A percentile compares a stretch with the other conserved stretches of the same genome.
These are phyloP conservation scores for Chaetura pelagica DNA, from an alignment of 2,113 vertebrate genomes.

Conservation along the genomic window DNA sequence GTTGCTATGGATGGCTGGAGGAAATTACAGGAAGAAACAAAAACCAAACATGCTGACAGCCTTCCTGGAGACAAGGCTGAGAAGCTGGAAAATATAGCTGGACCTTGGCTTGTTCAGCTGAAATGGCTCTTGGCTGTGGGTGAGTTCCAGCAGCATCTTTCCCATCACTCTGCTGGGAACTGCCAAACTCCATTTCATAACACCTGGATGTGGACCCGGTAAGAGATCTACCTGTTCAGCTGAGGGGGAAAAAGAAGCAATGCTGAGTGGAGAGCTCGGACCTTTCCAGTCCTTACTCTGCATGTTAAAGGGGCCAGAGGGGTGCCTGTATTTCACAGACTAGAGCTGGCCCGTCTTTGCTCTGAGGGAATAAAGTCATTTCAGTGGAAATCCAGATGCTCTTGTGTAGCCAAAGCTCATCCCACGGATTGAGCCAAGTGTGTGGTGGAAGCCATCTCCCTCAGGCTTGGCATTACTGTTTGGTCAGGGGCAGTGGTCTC, in stretches of 20 bases:
- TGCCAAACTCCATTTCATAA: not conserved
- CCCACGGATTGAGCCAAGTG: not conserved
- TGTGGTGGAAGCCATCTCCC: not conserved
- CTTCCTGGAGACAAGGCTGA: slow-evolving; percentile 71
- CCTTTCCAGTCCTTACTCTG: not conserved
- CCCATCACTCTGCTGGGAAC: not conserved
- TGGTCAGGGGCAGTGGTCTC: rapidly evolving
- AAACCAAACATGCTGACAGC: not conserved
- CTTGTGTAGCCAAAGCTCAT: not conserved
- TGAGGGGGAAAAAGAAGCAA: not conserved
- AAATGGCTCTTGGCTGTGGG: not conserved
- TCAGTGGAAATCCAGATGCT: not conserved
- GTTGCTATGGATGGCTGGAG: slow-evolving; percentile 40
- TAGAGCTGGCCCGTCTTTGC: rapidly evolving
- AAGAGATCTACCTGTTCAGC: not conserved
- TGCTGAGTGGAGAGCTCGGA: not conserved
- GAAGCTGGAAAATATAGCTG: slow-evolving; percentile 57
- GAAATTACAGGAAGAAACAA: slow-evolving; percentile 54
- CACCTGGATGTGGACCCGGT: not conserved
- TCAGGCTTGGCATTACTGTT: not conserved
- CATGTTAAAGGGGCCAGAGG: not conserved
- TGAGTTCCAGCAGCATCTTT: not conserved
- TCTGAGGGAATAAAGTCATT: not conserved
- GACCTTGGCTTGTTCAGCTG: not conserved
- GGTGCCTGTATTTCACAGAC: not conserved